Base-by-base conservation (phyloP, 2,113 vertebrate species). In the Vidua macroura region DNA sequence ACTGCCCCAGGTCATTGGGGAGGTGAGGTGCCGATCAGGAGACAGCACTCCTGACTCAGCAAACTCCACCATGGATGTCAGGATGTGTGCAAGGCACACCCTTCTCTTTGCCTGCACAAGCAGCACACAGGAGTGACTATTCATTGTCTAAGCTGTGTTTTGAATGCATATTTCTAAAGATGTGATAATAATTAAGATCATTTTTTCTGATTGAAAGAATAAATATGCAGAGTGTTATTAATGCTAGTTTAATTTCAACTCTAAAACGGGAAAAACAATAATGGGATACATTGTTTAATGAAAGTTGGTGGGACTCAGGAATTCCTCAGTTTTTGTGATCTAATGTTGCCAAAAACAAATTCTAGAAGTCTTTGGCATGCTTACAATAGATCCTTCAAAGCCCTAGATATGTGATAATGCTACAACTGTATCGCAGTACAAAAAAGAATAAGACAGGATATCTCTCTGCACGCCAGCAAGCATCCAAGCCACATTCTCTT, bases 311-410 rank as follows among this genome's bases (percentile, higher is more conserved):
- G 55, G 70, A 91, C 35, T 90, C 39, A 14, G 41, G 41, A 43
- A 43, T 58, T 90, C 70, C 22, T 83, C 48, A 41, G 19, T n/a
- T 94, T 93, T 88, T 70, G 49, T 90, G 63, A 88, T 85, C 70
- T 85, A 90, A 83, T 94, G 81, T 83, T 93, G 80, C 86, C 79
- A 78, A 92, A 95, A 80, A 2, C 63, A 67, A 90, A 88, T 77
- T 91, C 63, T 17, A 46, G 59, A 60, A 85, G 64, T 86, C 63
- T 95, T 90, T 94, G 67, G 94, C 55, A 15, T 83, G 90, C 51
- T 95, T 86, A 94, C 78, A 94, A 88, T 83, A 83, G 79, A 90
- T 70, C 85, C 35, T 79, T 91, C 78, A 74, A 91, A 94, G 67
- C 68, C 48, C 39, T 83, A 55, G 35, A 74, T 88, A 91, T 46